phyloP scores from a whole-genome alignment of 2,888 invertebrate species.

The Mimumesa dahlbomi region DNA sequence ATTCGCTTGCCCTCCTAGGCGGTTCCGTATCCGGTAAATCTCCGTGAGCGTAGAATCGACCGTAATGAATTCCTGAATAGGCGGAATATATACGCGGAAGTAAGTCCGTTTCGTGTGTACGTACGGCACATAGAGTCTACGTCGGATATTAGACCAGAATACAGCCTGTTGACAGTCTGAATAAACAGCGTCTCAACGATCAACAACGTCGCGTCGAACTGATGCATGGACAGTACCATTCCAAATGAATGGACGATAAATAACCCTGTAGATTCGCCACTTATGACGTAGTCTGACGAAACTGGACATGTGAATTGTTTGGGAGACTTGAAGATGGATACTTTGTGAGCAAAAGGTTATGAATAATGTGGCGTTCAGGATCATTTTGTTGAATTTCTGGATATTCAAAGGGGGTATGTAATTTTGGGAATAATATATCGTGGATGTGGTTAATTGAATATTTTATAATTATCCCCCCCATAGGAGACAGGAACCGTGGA shows the following conservation, averaged over 20 bases:
- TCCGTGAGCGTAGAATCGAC: constrained; percentile 64
- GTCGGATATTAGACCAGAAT: constrained; percentile 48
- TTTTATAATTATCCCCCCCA: constrained; percentile 43
- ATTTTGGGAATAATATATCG: background rate
- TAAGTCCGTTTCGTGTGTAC: constrained; percentile 59
- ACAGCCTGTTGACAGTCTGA: constrained; percentile 43
- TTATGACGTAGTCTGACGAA: no score
- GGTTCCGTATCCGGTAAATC: constrained; percentile 61
- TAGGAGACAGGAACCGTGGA: constrained; percentile 8
- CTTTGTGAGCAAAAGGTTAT: no score
- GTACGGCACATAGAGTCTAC: constrained; percentile 17
- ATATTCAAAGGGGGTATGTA: no score
- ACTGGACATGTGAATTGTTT: no score
- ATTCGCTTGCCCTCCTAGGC: constrained; percentile 47
- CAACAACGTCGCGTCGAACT: constrained; percentile 36
- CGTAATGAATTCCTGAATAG: constrained; percentile 73
- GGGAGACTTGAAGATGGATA: no score
- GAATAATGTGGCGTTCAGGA: no score
- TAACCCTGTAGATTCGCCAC: no score
- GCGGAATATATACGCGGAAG: constrained; percentile 59
- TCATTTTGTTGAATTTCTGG: no score
- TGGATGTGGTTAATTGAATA: constrained; percentile 40
- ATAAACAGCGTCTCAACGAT: constrained; percentile 46
- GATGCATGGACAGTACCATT: constrained; percentile 32
- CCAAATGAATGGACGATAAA: no score